A percentile compares a stretch with the other conserved stretches of the same genome.
Evolutionary conservation across 2,797 vertebrate species (phyloP).

Genomic region (Danionella dracula): DNA sequence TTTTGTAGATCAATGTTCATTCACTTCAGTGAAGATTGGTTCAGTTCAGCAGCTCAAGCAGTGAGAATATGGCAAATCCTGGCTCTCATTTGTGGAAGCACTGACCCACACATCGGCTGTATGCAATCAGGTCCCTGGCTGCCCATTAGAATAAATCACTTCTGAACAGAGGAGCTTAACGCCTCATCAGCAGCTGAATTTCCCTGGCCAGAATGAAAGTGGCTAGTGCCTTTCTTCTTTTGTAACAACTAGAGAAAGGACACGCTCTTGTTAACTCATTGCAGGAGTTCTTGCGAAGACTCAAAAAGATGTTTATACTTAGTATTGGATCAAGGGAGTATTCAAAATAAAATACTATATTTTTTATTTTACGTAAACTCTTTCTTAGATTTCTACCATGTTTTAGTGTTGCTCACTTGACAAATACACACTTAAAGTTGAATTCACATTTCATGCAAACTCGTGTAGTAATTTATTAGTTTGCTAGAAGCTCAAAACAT

Average conservation of each 20-base stretch:
- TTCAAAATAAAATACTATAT: too few relatives aligned
- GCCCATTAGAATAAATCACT: constrained; percentile 80
- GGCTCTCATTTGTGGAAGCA: constrained; percentile 68
- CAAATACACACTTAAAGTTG: too few relatives aligned
- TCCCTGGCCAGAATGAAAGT: constrained; percentile 50
- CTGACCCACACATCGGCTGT: constrained; percentile 66
- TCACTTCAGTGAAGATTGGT: constrained; percentile 25
- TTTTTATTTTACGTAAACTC: too few relatives aligned
- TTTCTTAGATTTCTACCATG: too few relatives aligned
- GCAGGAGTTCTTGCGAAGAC: background rate
- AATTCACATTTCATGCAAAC: too few relatives aligned
- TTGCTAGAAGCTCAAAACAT: too few relatives aligned
- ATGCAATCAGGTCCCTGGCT: constrained; percentile 68
- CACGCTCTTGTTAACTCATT: background rate
- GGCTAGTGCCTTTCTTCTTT: constrained; percentile 19
- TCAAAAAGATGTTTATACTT: too few relatives aligned
- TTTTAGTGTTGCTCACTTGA: too few relatives aligned
- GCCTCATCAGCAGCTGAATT: constrained; percentile 69
- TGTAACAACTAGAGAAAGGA: background rate
- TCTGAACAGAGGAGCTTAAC: constrained; percentile 62
- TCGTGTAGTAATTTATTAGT: too few relatives aligned
- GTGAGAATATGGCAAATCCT: constrained; percentile 62
- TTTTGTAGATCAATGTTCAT: constrained; percentile 7
- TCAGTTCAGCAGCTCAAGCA: constrained; percentile 57
- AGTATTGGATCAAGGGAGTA: too few relatives aligned